Conservation (phyloP, 2,113 vertebrate species). For the Istiophorus platypterus region DNA sequence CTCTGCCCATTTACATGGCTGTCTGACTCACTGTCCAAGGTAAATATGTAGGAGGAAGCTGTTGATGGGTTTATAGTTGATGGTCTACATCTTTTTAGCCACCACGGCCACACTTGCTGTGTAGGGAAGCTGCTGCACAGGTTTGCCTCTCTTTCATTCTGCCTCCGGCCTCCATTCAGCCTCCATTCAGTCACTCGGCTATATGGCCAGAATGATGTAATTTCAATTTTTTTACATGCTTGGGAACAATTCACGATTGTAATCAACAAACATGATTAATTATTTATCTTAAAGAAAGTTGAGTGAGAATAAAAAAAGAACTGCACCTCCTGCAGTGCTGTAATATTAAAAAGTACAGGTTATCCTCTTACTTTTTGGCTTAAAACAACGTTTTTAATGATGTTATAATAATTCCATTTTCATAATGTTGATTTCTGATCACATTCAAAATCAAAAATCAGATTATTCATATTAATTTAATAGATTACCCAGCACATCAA, state of each 20-base stretch:
- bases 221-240: neutral
- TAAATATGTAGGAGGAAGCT: neutral
- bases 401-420: no score
- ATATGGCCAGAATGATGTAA: neutral
- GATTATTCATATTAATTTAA: neutral
- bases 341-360: neutral
- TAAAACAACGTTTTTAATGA: no score
- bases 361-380: no score
- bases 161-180: neutral
- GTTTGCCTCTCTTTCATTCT: neutral
- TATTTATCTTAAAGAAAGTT: no score
- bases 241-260: neutral
- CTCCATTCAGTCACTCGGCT: neutral
- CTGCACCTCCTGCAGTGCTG: no score
- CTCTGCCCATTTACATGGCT: conserved; percentile 9
- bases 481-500: no score
- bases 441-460: no score
- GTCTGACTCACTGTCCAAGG: neutral
- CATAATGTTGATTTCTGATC: no score
- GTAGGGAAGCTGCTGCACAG: no score
- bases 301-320: no score
- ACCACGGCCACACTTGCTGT: no score
- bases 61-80: conserved; percentile 1
- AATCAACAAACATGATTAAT: neutral
- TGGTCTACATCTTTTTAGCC: no score